Evolutionary conservation across 2,888 invertebrate genomes (phyloP).

Genomic region (Euphydryas editha): DNA sequence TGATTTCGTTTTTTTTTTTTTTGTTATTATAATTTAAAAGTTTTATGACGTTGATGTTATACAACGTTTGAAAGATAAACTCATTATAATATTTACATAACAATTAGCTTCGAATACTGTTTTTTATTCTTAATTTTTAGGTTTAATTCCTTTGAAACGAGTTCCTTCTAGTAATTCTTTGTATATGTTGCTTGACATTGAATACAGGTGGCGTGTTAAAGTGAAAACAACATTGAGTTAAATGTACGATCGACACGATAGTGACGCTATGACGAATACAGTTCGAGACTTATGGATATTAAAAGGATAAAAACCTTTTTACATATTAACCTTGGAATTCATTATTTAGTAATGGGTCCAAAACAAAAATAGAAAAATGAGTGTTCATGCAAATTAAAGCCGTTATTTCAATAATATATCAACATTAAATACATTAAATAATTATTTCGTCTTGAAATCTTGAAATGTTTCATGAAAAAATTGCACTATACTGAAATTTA

Average conservation of each 20-base stretch:
- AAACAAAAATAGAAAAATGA: too few species aligned
- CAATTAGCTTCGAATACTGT: background rate
- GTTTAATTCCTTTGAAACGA: background rate
- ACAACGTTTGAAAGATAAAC: background rate
- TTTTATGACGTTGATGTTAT: background rate
- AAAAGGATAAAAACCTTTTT: conserved; percentile 9
- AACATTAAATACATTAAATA: too few species aligned
- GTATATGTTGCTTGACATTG: conserved; percentile 48
- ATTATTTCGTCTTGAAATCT: too few species aligned
- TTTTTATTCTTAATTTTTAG: background rate
- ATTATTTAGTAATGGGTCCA: background rate
- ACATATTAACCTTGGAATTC: background rate
- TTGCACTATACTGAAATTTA: too few species aligned
- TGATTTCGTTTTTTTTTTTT: background rate
- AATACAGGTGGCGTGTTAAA: conserved; percentile 62
- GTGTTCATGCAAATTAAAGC: too few species aligned
- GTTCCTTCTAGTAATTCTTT: conserved; percentile 14
- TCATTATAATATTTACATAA: background rate
- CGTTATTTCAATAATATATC: too few species aligned
- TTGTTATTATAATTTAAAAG: background rate
- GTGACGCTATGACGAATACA: conserved; percentile 14
- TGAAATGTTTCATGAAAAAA: too few species aligned
- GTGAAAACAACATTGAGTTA: conserved; percentile 57
- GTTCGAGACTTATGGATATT: conserved; percentile 10
- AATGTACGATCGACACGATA: conserved; percentile 62